These are phyloP conservation scores for Acropora tenuis DNA, from an alignment of 64 coral and sea anemone species.

Conservation along the genomic window DNA sequence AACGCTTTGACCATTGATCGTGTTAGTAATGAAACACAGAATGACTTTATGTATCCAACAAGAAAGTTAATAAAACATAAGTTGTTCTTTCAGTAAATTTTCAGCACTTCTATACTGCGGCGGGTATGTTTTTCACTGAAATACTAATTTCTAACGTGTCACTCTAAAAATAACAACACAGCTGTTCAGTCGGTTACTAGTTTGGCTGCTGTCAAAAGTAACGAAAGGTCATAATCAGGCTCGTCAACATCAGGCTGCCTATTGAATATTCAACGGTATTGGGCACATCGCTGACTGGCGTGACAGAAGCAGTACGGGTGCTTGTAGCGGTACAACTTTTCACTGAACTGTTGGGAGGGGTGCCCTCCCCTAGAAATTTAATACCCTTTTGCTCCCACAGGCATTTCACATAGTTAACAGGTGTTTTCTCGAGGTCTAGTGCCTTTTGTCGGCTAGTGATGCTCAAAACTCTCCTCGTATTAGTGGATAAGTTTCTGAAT, in stretches of 20 bases:
- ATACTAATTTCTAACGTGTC: no score
- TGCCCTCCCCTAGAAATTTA: constrained; percentile 24
- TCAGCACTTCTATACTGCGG: no score
- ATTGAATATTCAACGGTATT: not conserved
- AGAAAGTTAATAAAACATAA: no score
- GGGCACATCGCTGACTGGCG: not conserved
- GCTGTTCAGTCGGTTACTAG: not conserved
- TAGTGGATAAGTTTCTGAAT: constrained; percentile 12
- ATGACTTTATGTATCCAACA: no score
- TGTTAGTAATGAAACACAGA: no score
- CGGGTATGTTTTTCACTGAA: no score
- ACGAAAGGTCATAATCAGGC: constrained; percentile 9
- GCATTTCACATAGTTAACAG: constrained; percentile 37
- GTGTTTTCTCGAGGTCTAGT: no score
- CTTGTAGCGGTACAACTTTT: not conserved
- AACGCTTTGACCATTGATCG: no score
- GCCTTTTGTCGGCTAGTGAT: not conserved
- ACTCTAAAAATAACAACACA: no score
- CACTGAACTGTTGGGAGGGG: constrained; percentile 16
- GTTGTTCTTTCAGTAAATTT: no score
- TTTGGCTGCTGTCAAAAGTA: not conserved
- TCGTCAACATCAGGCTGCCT: not conserved
- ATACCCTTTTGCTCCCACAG: constrained; percentile 48
- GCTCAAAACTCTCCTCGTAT: not conserved
- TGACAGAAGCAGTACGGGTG: not conserved